Evolutionary conservation across 2,888 invertebrate genomes (phyloP), one percentile per base, ranked within the genome.

Genomic region (Xanthia togata): DNA sequence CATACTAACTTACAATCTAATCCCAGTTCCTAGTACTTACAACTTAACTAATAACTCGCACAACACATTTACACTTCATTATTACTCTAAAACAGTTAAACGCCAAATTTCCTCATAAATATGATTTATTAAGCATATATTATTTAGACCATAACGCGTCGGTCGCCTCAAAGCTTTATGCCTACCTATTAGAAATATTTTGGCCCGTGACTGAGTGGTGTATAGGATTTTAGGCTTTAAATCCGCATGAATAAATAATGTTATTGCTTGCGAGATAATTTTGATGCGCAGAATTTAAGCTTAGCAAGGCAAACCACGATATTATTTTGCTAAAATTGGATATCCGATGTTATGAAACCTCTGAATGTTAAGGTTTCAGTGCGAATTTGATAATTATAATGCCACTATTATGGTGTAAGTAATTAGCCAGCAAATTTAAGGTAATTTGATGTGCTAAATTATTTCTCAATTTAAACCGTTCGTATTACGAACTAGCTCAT

Each of bases 71-170:
- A 70, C 73, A 81, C 72, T 78, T 79, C 64, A 84, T 86, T 81
- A 82, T 73, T 73, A 70, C 72, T 65, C 73, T 53, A 67, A 70
- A 84, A 78, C 80, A 73, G 73, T 82, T 79, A 68, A 57, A 77
- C 64, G 59, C 71, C 50, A 76, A 77, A 78, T 79, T 81, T 71
- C 44, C 73, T 73, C 78, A 69, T 85, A 83, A 87, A 81, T 81
- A 78, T 87, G 83, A 87, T 87, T 87, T 87, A 87, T 87, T 83
- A 85, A 80, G 76, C 70, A 78, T 79, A 73, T 71, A 86, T 31
- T 41, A 41, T 85, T 85, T 75, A 76, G 79, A 83, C 82, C 69
- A 67, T 71, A 85, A 82, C 67, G 73, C 75, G 72, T 78, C 73
- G 69, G 73, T 68, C 53, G 74, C 70, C 65, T 74, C 67, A 79